Percentiles rank a stretch among this genome's conserved stretches.
Conservation (phyloP, 2,888 invertebrate genomes). For the Apodemia hepburni region DNA sequence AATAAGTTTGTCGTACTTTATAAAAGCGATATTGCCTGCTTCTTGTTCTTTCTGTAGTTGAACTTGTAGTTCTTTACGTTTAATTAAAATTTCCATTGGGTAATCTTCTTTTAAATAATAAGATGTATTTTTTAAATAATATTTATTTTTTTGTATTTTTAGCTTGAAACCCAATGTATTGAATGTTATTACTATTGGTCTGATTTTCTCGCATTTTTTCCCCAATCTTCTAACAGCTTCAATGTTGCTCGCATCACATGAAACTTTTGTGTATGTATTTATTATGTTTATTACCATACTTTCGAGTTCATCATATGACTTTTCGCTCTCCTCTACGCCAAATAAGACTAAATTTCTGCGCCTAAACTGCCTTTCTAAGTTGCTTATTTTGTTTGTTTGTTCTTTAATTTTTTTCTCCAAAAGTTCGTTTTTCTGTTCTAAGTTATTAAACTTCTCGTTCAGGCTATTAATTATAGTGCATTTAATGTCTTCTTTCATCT, state of each 20-base stretch:
- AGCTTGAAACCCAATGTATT: slow-evolving; percentile 26
- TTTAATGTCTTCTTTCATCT: slow-evolving; percentile 33
- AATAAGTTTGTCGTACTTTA: slow-evolving; percentile 26
- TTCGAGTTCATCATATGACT: slow-evolving; percentile 6
- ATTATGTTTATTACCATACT: slow-evolving; percentile 16
- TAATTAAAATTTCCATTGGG: slow-evolving; percentile 25
- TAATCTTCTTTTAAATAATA: slow-evolving; percentile 20
- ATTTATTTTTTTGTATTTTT: slow-evolving; percentile 23
- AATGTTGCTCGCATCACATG: slow-evolving; percentile 23
- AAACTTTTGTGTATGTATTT: slow-evolving; percentile 25
- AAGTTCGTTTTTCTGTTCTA: slow-evolving; percentile 20
- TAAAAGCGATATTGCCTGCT: slow-evolving; percentile 18
- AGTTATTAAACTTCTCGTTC: slow-evolving; percentile 28
- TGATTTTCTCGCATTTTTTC: slow-evolving; percentile 29
- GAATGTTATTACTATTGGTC: slow-evolving; percentile 31
- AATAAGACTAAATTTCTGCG: slow-evolving; percentile 23
- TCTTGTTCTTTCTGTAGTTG: slow-evolving; percentile 18
- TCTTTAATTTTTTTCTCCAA: slow-evolving; percentile 10
- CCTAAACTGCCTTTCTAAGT: neutral
- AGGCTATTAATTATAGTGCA: slow-evolving; percentile 28
- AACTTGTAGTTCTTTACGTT: slow-evolving; percentile 26
- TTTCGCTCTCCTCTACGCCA: slow-evolving; percentile 21
- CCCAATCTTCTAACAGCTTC: slow-evolving; percentile 31
- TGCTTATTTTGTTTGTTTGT: slow-evolving; percentile 1
- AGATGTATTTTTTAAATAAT: slow-evolving; percentile 1